phyloP scores from a whole-genome alignment of 1,140 invertebrate species.

The Catajapyx aquilonaris region DNA sequence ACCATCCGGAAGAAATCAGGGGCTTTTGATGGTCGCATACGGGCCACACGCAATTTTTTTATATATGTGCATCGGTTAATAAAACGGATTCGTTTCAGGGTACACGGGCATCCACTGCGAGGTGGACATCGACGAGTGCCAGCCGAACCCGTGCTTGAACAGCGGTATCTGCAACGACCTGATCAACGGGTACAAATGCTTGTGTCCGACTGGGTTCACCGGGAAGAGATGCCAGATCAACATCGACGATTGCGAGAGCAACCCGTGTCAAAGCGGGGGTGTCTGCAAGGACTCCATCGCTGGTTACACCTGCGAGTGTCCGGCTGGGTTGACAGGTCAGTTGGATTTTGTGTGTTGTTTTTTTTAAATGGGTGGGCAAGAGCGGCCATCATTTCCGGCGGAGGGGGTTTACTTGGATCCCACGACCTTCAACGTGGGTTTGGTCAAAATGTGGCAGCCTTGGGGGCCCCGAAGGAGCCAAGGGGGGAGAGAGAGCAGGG shows the following conservation, averaged over 20 bases:
- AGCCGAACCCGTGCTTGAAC: conserved; percentile 67
- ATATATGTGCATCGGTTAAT: no score
- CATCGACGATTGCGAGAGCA: conserved; percentile 72
- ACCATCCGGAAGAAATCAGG: no score
- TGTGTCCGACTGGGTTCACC: conserved; percentile 64
- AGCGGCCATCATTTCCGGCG: no score
- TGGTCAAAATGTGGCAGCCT: no score
- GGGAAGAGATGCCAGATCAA: conserved; percentile 69
- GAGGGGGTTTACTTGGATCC: no score
- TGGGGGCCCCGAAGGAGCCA: no score
- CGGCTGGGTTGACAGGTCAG: conserved; percentile 59
- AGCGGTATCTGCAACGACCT: conserved; percentile 64
- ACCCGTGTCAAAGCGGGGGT: conserved; percentile 65
- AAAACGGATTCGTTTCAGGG: conserved; percentile 43
- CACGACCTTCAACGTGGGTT: no score
- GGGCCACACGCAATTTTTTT: no score
- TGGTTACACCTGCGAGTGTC: conserved; percentile 63
- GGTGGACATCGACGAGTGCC: conserved; percentile 78
- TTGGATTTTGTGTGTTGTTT: neutral
- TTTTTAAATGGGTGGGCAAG: neutral
- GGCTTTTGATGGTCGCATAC: no score
- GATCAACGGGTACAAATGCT: conserved; percentile 69
- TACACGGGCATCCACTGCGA: conserved; percentile 81
- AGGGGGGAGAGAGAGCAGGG: no score
- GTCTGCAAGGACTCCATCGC: conserved; percentile 70